A percentile compares a stretch with the other conserved stretches of the same genome.
Conservation (phyloP, 2,888 invertebrate species). For the Nephrotoma appendiculata region DNA sequence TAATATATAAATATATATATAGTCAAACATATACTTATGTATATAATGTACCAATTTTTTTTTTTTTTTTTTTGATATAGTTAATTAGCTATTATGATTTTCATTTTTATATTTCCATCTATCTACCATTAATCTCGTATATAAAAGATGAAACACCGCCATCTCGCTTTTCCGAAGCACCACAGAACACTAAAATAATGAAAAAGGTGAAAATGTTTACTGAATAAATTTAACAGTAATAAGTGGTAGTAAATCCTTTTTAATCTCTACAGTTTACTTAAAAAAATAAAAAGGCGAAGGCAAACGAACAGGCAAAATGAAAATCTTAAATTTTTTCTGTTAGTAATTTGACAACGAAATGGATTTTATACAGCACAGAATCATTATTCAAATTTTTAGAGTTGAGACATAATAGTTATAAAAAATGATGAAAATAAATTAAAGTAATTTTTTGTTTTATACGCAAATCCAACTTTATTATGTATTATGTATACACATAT, state of each 20-base stretch:
- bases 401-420: background rate
- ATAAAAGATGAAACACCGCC: background rate
- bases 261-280: background rate
- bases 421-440: background rate
- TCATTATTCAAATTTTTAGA: background rate
- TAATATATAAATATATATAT: background rate
- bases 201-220: background rate
- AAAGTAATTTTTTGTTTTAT: background rate
- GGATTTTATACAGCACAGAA: background rate
- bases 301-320: background rate
- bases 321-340: background rate
- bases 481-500: background rate
- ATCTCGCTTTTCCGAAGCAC: background rate
- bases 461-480: background rate
- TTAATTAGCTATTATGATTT: background rate
- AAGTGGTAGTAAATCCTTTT: background rate
- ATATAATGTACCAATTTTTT: background rate
- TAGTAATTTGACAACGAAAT: background rate
- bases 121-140: background rate
- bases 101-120: background rate
- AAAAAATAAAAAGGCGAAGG: background rate
- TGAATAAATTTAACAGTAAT: background rate
- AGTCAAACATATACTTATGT: background rate
- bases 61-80: background rate
- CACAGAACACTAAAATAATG: background rate